Evolutionary conservation across 1,140 invertebrate species (phyloP).

Genomic region (Metaphire vulgaris): DNA sequence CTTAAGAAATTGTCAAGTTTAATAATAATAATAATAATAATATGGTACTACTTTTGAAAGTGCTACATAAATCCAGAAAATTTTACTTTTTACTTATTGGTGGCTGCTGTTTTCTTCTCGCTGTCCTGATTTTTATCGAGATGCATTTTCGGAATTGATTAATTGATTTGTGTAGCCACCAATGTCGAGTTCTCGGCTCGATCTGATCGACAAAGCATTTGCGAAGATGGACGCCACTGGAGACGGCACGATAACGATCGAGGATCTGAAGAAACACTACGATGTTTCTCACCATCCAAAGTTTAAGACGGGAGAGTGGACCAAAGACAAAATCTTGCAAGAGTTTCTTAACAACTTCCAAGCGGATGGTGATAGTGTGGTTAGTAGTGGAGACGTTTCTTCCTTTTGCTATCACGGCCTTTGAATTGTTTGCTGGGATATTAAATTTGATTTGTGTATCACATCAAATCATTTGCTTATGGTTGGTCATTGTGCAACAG

Average conservation of each 20-base stretch:
- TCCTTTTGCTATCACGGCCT: background rate
- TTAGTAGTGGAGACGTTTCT: slow-evolving; percentile 1
- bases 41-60: too few species aligned
- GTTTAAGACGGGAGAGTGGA: slow-evolving; percentile 74
- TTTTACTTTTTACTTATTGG: too few species aligned
- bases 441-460: background rate
- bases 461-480: too few species aligned
- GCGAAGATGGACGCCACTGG: slow-evolving; percentile 40
- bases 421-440: too few species aligned
- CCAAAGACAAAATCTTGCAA: slow-evolving; percentile 71
- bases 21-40: too few species aligned
- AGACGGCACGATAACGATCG: slow-evolving; percentile 40
- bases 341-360: slow-evolving; percentile 80
- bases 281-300: slow-evolving; percentile 58
- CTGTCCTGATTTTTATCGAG: too few species aligned
- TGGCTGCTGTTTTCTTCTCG: too few species aligned
- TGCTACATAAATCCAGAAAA: too few species aligned
- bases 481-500: too few species aligned
- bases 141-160: too few species aligned
- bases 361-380: slow-evolving; percentile 41
- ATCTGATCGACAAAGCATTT: slow-evolving; percentile 42
- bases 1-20: too few species aligned
- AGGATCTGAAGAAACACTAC: slow-evolving; percentile 34
- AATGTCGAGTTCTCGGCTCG: slow-evolving; percentile 33
- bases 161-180: slow-evolving; percentile 38